A percentile compares a stretch with the other conserved stretches of the same genome.
Conservation (phyloP, 2,797 vertebrate genomes). For the Hipposideros larvatus region DNA sequence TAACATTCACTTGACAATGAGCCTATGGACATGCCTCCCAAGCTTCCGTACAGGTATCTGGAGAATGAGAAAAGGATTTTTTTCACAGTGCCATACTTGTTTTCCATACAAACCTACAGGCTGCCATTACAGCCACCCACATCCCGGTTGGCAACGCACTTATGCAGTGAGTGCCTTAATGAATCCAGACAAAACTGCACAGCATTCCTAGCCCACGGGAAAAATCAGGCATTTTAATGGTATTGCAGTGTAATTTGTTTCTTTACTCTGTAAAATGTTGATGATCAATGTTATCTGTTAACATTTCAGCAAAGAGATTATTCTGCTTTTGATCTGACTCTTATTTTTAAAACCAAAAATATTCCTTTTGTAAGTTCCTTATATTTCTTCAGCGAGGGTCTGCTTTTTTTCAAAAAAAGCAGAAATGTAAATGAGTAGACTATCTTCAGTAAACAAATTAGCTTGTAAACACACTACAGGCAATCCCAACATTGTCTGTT, state of each 20-base stretch:
- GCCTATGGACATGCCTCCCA: slow-evolving; percentile 82
- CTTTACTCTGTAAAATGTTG: slow-evolving; percentile 74
- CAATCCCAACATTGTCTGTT: slow-evolving; percentile 78
- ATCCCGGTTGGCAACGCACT: slow-evolving; percentile 87
- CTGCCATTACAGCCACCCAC: slow-evolving; percentile 91
- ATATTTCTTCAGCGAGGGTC: slow-evolving; percentile 41
- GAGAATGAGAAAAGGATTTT: slow-evolving; percentile 86
- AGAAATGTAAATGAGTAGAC: slow-evolving; percentile 74
- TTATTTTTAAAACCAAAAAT: slow-evolving; percentile 62
- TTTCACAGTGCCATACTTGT: slow-evolving; percentile 91
- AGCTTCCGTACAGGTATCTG: slow-evolving; percentile 87
- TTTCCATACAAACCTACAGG: slow-evolving; percentile 91
- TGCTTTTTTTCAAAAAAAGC: neutral
- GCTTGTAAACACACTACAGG: slow-evolving; percentile 71
- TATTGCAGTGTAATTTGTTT: slow-evolving; percentile 78
- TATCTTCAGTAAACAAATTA: slow-evolving; percentile 82
- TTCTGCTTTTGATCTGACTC: slow-evolving; percentile 60
- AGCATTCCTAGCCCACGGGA: slow-evolving; percentile 75
- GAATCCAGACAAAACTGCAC: slow-evolving; percentile 86
- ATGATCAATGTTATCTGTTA: slow-evolving; percentile 72
- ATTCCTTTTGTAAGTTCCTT: slow-evolving; percentile 57
- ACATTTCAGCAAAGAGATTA: slow-evolving; percentile 39
- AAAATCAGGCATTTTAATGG: slow-evolving; percentile 84
- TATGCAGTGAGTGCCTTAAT: slow-evolving; percentile 87
- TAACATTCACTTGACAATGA: slow-evolving; percentile 80